Percentiles rank a stretch among this genome's conserved stretches.
phyloP scores from a whole-genome alignment of 2,888 invertebrate genomes.

The Tachina grossa region DNA sequence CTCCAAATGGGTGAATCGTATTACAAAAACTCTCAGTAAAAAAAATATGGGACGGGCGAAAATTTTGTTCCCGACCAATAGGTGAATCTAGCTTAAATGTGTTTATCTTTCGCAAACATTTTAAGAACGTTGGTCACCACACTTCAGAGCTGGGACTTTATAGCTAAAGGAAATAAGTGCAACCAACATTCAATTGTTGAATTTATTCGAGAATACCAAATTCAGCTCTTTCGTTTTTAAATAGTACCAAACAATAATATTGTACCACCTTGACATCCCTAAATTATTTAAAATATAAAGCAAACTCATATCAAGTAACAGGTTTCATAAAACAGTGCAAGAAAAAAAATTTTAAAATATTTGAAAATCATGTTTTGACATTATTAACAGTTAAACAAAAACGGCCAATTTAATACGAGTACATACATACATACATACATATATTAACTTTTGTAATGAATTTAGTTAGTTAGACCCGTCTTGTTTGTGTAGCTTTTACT shows the following conservation, averaged over 20 bases:
- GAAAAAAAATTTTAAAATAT: slow-evolving; percentile 49
- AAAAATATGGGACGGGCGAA: too few species aligned
- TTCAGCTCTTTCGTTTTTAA: not conserved
- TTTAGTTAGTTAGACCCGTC: not conserved
- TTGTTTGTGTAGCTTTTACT: not conserved
- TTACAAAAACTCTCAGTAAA: too few species aligned
- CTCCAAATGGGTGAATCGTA: too few species aligned
- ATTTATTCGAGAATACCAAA: not conserved
- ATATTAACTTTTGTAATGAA: slow-evolving; percentile 25
- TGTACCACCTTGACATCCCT: slow-evolving; percentile 7
- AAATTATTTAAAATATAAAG: not conserved
- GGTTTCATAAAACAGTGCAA: slow-evolving; percentile 38
- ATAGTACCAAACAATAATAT: not conserved
- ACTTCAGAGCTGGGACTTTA: too few species aligned
- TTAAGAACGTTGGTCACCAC: too few species aligned
- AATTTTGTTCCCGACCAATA: too few species aligned
- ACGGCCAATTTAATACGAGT: slow-evolving; percentile 26
- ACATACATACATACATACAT: not conserved
- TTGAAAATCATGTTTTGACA: slow-evolving; percentile 71
- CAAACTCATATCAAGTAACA: slow-evolving; percentile 26
- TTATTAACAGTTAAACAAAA: slow-evolving; percentile 67
- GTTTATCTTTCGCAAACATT: too few species aligned
- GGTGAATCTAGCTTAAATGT: too few species aligned
- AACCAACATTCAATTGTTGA: not conserved
- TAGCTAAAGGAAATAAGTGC: too few species aligned